A percentile compares a stretch with the other conserved stretches of the same genome.
Conservation (phyloP, 2,888 invertebrate genomes). For the Agrilus cyanescens region DNA sequence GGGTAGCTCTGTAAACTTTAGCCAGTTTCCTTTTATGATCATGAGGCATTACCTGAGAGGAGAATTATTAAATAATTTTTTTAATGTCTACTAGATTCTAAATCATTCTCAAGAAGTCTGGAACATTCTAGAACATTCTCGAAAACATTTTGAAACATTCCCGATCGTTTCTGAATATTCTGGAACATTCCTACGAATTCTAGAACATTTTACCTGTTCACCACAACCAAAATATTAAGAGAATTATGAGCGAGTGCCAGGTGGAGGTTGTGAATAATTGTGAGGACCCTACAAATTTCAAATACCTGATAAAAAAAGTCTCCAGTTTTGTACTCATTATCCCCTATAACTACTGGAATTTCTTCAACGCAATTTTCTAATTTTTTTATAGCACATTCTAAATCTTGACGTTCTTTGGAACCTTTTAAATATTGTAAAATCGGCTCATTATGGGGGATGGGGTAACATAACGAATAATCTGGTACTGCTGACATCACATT, state of each 20-base stretch:
- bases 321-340: constrained; percentile 67
- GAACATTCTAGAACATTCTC: no score
- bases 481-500: constrained; percentile 53
- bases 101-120: no score
- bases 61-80: not conserved
- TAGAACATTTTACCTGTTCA: no score
- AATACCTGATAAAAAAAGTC: constrained; percentile 65
- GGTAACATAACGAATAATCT: constrained; percentile 51
- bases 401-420: constrained; percentile 64
- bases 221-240: no score
- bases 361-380: constrained; percentile 60
- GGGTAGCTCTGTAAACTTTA: constrained; percentile 83
- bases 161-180: no score
- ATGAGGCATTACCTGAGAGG: constrained; percentile 62
- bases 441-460: constrained; percentile 67
- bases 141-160: no score
- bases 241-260: no score
- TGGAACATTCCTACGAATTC: no score
- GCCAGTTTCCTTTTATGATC: constrained; percentile 80
- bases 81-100: no score
- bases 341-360: constrained; percentile 92
- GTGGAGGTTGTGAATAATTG: no score
- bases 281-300: no score
- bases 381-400: constrained; percentile 57
- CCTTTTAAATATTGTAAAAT: constrained; percentile 69